These are phyloP conservation scores for Drosophila grimshawi DNA, from an alignment of 1,140 invertebrate species.

Conservation along the genomic window DNA sequence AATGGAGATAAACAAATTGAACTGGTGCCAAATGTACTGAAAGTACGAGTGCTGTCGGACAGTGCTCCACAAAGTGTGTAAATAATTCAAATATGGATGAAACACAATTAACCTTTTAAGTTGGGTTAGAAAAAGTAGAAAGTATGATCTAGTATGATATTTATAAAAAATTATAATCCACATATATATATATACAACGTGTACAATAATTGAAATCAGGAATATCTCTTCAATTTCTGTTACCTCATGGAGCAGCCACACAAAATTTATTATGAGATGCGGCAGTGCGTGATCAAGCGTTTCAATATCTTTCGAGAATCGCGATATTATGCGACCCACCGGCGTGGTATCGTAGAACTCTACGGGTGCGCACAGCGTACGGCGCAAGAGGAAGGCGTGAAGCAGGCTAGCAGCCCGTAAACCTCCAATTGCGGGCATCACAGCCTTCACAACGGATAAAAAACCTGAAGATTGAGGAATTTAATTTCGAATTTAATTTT, in stretches of 20 bases:
- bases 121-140: not conserved
- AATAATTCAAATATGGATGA: constrained; percentile 2
- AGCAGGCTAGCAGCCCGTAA: constrained; percentile 90
- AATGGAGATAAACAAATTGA: constrained; percentile 2
- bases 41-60: not conserved
- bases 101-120: constrained; percentile 1
- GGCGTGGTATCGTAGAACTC: constrained; percentile 96
- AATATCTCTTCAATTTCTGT: constrained; percentile 46
- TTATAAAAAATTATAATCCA: not conserved
- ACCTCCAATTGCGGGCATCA: constrained; percentile 89
- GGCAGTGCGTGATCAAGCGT: constrained; percentile 90
- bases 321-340: constrained; percentile 92
- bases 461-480: constrained; percentile 85
- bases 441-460: constrained; percentile 88
- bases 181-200: too few relatives aligned
- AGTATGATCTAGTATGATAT: constrained; percentile 2
- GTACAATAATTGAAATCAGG: too few relatives aligned
- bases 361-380: constrained; percentile 90
- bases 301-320: constrained; percentile 93
- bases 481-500: not conserved
- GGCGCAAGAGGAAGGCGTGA: constrained; percentile 90
- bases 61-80: constrained; percentile 3
- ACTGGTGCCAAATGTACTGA: constrained; percentile 1
- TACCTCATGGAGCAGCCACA: constrained; percentile 93
- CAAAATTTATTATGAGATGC: constrained; percentile 88